These are phyloP conservation scores for Trichomalopsis sarcophagae DNA, from an alignment of 1,140 invertebrate genomes.

Conservation along the genomic window DNA sequence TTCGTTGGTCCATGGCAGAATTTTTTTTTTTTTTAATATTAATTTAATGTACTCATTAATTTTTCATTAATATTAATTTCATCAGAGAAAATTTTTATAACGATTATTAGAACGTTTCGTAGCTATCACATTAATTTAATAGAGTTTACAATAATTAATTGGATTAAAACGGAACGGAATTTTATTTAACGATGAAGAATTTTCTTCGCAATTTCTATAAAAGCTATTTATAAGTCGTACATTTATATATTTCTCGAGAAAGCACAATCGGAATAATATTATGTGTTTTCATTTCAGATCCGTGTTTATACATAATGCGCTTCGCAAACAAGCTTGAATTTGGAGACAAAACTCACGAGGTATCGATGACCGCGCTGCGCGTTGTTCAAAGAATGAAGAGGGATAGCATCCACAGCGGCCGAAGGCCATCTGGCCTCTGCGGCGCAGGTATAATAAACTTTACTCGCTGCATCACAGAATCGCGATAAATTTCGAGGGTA, in stretches of 20 bases:
- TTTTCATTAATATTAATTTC: no score
- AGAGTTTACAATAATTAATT: no score
- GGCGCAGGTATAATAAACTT: conserved; percentile 86
- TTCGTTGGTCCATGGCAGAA: background rate
- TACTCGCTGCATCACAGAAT: conserved; percentile 29
- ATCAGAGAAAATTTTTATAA: no score
- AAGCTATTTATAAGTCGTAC: no score
- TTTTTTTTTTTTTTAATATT: conserved; percentile 2
- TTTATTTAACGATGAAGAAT: no score
- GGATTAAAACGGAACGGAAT: no score
- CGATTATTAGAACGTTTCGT: no score
- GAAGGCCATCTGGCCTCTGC: conserved; percentile 96
- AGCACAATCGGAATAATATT: background rate
- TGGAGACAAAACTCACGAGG: conserved; percentile 93
- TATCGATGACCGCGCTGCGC: conserved; percentile 94
- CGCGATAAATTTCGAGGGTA: conserved; percentile 32
- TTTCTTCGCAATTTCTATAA: no score
- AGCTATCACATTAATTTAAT: no score
- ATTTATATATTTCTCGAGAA: background rate
- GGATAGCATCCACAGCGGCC: conserved; percentile 97
- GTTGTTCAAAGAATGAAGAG: conserved; percentile 98
- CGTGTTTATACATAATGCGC: conserved; percentile 93
- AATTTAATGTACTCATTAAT: background rate
- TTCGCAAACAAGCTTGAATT: conserved; percentile 97
- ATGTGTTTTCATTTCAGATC: conserved; percentile 81